Percentiles rank a stretch among this genome's conserved stretches.
phyloP scores from a whole-genome alignment of 2,888 invertebrate species.

The Pegoplata infirma region DNA sequence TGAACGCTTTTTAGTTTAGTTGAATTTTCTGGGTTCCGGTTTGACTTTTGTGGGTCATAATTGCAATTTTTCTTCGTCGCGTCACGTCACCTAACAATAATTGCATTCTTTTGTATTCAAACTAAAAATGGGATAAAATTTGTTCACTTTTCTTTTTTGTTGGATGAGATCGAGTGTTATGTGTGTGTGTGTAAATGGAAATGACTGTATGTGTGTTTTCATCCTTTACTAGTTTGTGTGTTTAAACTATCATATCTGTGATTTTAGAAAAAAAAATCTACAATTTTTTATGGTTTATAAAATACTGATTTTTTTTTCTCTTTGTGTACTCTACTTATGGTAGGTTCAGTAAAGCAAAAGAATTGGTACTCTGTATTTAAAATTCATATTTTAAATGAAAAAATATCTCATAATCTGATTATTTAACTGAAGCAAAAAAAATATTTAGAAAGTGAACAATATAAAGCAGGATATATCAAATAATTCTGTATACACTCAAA shows the following conservation, averaged over 20 bases:
- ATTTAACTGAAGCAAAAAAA: too few species aligned
- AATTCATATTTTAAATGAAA: too few species aligned
- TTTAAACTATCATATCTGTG: constrained; percentile 44
- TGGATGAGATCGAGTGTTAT: neutral
- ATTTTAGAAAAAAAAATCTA: constrained; percentile 7
- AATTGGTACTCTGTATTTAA: too few species aligned
- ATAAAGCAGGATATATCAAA: too few species aligned
- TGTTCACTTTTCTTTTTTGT: constrained; percentile 15
- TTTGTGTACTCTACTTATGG: neutral
- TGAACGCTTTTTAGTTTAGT: neutral
- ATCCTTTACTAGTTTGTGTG: neutral
- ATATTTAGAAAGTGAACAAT: too few species aligned
- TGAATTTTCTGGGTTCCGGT: constrained; percentile 37
- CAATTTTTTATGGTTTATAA: constrained; percentile 28
- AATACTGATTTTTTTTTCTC: constrained; percentile 20
- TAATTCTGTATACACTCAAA: too few species aligned
- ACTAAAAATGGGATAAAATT: constrained; percentile 54
- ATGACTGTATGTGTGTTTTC: neutral
- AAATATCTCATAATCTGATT: too few species aligned
- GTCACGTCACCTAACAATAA: constrained; percentile 59
- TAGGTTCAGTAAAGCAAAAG: too few species aligned
- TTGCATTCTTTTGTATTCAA: constrained; percentile 59
- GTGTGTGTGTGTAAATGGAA: neutral
- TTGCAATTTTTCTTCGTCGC: constrained; percentile 63
- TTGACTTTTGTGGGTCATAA: constrained; percentile 62